These are phyloP conservation scores for Montipora sp. DNA, from an alignment of 64 coral and sea anemone species.

Conservation along the genomic window DNA sequence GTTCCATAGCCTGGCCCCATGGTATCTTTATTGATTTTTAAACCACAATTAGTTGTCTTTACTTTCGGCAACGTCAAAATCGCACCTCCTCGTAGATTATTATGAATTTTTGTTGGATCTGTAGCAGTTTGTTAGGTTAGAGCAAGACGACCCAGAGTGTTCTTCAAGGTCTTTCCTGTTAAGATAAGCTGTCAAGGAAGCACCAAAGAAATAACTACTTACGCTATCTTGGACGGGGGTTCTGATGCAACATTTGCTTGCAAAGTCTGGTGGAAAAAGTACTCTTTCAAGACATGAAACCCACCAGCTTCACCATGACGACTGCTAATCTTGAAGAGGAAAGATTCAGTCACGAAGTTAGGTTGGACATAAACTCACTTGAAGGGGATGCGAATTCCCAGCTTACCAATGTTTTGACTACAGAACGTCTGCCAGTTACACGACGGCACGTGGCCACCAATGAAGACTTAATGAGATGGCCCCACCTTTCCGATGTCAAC, in stretches of 20 bases:
- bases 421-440: not conserved
- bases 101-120: not conserved
- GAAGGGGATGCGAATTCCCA: too few species aligned
- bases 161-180: constrained; percentile 70
- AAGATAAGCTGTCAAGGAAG: constrained; percentile 38
- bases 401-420: too few species aligned
- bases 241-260: constrained; percentile 69
- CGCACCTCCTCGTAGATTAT: too few species aligned
- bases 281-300: not conserved
- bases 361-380: too few species aligned
- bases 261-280: constrained; percentile 33
- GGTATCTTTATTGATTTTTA: too few species aligned
- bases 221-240: constrained; percentile 60
- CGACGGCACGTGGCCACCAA: not conserved
- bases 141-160: constrained; percentile 53
- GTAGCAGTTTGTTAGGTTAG: constrained; percentile 29
- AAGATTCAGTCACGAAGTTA: too few species aligned
- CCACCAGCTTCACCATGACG: not conserved
- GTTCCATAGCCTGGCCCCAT: too few species aligned
- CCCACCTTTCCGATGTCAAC: not conserved
- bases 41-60: too few species aligned
- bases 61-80: too few species aligned
- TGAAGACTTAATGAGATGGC: not conserved
- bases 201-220: constrained; percentile 50
- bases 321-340: too few species aligned